A percentile compares a stretch with the other conserved stretches of the same genome.
Evolutionary conservation across 2,888 invertebrate species (phyloP).

Genomic region (Dione vanillae): DNA sequence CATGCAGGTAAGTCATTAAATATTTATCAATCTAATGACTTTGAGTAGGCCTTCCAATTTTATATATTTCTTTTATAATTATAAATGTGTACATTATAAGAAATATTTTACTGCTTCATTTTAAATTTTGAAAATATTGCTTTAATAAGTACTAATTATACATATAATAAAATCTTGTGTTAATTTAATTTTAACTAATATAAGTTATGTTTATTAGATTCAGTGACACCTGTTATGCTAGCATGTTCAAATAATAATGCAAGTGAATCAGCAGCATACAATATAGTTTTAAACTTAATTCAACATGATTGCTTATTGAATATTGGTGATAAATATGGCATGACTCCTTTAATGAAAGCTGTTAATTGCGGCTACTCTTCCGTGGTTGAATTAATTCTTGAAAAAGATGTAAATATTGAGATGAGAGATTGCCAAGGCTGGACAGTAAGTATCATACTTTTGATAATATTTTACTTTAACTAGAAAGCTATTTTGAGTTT

Average conservation of each 20-base stretch:
- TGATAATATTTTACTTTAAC: neutral
- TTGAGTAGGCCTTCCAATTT: neutral
- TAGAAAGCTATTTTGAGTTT: neutral
- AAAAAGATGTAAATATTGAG: conserved; percentile 81
- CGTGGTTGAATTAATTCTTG: conserved; percentile 81
- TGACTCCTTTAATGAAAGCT: conserved; percentile 87
- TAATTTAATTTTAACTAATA: too few species aligned
- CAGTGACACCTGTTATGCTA: conserved; percentile 86
- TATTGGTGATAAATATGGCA: conserved; percentile 83
- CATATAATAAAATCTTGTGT: too few species aligned
- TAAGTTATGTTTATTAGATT: conserved; percentile 68
- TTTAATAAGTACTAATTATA: neutral
- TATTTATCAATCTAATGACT: neutral
- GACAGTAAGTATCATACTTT: conserved; percentile 77
- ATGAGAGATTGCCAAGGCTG: conserved; percentile 85
- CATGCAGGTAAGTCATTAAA: conserved; percentile 63
- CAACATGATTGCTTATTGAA: conserved; percentile 81
- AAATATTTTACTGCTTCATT: too few species aligned
- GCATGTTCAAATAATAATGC: conserved; percentile 84
- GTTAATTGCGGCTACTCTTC: conserved; percentile 80
- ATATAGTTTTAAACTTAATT: conserved; percentile 79
- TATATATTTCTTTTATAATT: neutral
- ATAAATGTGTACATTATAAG: neutral
- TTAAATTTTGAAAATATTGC: too few species aligned
- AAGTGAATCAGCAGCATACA: conserved; percentile 68